Percentiles rank a stretch among this genome's conserved stretches.
phyloP scores from a whole-genome alignment of 1,140 invertebrate species.

The Drosophila mojavensis region DNA sequence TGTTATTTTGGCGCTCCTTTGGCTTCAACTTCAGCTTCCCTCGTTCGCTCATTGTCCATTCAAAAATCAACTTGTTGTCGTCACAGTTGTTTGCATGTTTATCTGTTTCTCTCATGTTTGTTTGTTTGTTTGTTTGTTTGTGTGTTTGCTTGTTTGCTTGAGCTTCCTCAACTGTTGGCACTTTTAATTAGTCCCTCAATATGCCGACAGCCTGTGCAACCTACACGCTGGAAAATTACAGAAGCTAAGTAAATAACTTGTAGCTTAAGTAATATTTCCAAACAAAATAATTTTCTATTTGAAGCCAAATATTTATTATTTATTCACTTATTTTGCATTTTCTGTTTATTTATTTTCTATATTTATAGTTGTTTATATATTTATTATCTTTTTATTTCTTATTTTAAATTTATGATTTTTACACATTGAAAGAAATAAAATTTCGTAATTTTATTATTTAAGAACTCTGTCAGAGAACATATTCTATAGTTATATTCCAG shows the following conservation, averaged over 20 bases:
- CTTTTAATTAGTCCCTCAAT: conserved; percentile 67
- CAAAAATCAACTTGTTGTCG: conserved; percentile 38
- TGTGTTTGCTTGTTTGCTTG: too few species aligned
- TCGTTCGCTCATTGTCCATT: conserved; percentile 33
- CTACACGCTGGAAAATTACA: conserved; percentile 6
- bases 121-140: not conserved
- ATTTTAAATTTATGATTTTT: too few species aligned
- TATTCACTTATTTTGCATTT: too few species aligned
- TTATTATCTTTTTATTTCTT: too few species aligned
- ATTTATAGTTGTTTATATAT: not conserved
- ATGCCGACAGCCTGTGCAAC: conserved; percentile 41
- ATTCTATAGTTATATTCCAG: too few species aligned
- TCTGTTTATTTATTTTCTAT: not conserved
- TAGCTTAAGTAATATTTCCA: too few species aligned
- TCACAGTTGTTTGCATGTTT: conserved; percentile 42
- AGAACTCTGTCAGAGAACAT: too few species aligned
- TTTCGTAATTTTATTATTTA: too few species aligned
- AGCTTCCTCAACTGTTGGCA: conserved; percentile 17
- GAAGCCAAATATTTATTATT: too few species aligned
- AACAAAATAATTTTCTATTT: too few species aligned
- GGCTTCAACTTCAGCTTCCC: not conserved
- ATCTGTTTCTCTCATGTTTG: conserved; percentile 39
- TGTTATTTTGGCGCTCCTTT: conserved; percentile 1
- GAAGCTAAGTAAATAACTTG: too few species aligned
- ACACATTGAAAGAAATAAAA: too few species aligned